A percentile compares a stretch with the other conserved stretches of the same genome.
Evolutionary conservation across 2,797 vertebrate species (phyloP).

Genomic region (Anabas testudineus): DNA sequence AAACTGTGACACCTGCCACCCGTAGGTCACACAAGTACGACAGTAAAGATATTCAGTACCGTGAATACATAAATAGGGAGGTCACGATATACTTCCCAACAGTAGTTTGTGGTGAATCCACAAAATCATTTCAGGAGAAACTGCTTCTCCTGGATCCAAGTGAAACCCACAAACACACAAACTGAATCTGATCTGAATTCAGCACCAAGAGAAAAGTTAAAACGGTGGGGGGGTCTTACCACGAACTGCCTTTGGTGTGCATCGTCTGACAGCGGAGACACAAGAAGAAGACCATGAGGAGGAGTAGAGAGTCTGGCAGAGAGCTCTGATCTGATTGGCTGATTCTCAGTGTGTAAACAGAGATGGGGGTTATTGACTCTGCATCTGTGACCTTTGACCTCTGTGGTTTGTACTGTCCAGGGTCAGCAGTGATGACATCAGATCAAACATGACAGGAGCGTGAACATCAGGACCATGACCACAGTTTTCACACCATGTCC

Average conservation of each 20-base stretch:
- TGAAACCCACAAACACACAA: too few relatives aligned
- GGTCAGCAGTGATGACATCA: neutral
- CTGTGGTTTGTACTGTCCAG: neutral
- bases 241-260: conserved; percentile 58
- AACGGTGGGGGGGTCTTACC: conserved; percentile 30
- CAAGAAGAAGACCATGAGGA: neutral
- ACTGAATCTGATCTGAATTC: too few relatives aligned
- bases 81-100: too few relatives aligned
- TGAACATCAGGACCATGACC: too few relatives aligned
- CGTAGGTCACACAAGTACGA: too few relatives aligned
- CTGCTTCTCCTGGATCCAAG: too few relatives aligned
- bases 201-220: neutral
- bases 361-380: conserved; percentile 26
- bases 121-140: too few relatives aligned
- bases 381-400: conserved; percentile 36
- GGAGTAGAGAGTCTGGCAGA: neutral
- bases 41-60: too few relatives aligned
- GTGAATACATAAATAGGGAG: too few relatives aligned
- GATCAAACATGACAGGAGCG: neutral
- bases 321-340: conserved; percentile 44
- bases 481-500: too few relatives aligned
- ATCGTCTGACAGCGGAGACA: conserved; percentile 25
- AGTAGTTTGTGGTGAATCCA: too few relatives aligned
- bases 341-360: conserved; percentile 8
- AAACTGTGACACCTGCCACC: too few relatives aligned